Evolutionary conservation across 2,113 vertebrate species (phyloP).

Genomic region (Aviceda subcristata): DNA sequence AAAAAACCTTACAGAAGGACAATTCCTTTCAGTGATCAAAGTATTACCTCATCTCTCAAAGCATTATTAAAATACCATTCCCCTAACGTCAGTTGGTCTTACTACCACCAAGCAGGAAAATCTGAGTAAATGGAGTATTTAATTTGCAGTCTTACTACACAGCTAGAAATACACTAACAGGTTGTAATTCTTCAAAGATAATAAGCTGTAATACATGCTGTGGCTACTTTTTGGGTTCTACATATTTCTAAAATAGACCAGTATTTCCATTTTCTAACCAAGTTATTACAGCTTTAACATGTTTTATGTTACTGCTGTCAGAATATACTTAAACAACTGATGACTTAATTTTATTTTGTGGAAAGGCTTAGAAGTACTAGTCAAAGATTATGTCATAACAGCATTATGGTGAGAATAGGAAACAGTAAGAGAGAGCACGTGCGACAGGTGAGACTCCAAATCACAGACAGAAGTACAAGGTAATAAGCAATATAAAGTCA

Average conservation of each 20-base stretch:
- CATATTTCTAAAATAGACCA: background rate
- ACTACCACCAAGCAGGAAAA: background rate
- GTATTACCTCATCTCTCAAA: conserved; percentile 1
- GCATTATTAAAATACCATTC: conserved; percentile 30
- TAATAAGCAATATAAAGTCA: background rate
- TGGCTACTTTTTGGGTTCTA: background rate
- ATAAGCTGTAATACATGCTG: background rate
- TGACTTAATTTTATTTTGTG: background rate
- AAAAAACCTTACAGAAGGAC: background rate
- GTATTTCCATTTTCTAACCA: background rate
- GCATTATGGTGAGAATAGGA: background rate
- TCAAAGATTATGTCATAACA: background rate
- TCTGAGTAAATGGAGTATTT: background rate
- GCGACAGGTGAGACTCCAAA: background rate
- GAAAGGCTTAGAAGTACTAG: background rate
- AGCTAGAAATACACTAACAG: background rate
- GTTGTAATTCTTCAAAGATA: background rate
- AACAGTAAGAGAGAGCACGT: background rate
- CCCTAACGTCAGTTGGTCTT: background rate
- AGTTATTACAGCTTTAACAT: background rate
- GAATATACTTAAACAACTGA: background rate
- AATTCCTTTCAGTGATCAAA: background rate
- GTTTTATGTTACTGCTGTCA: background rate
- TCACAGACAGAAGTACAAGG: background rate
- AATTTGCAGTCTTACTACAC: background rate